Evolutionary conservation across 2,888 invertebrate species (phyloP), one percentile per base, ranked within the genome.

Genomic region (Protonemura montana): DNA sequence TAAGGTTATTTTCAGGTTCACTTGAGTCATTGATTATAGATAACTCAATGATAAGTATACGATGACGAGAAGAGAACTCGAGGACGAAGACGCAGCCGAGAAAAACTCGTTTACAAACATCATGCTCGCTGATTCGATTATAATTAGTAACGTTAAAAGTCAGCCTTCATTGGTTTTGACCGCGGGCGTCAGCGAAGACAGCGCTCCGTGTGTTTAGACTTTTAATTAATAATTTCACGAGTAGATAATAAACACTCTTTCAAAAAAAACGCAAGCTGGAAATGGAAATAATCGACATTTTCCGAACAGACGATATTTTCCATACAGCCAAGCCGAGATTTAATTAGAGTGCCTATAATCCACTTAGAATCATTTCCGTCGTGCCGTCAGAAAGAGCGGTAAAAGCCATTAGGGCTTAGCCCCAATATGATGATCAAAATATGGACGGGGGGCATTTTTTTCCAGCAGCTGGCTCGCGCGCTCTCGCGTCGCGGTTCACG

Each of bases 261-360:
- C 59, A 13, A 59, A 59, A 59, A 35, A 35, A 35, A 35, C 35
- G 35, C 35, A 10, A 3, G 35, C 59, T 59, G 16, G 21, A 13
- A 59, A 21, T 59, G 81, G 29, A 27, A n/a, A 10, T 81, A 30
- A 84, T 84, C 29, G 76, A 84, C 59, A 59, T 84, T 84, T 84
- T 84, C 59, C 29, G 84, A 76, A 84, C 76, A 59, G 21, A 84
- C 83, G 59, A 42, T 41, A 25, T 83, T 27, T 83, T 59, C 83
- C 76, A 81, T 30, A 29, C 35, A 35, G 35, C n/a, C 26, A 84
- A 16, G 28, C 28, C 59, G 76, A 59, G 84, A 84, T 84, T 84
- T 84, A 84, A 84, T 84, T 84, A 84, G 59, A 84, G 84, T 84
- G 84, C 59, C 59, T 84, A 84, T 84, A 84, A 84, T 84, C 84